A percentile compares a stretch with the other conserved stretches of the same genome.
Conservation (phyloP, 2,113 vertebrate species). For the Phalacrocorax aristotelis region DNA sequence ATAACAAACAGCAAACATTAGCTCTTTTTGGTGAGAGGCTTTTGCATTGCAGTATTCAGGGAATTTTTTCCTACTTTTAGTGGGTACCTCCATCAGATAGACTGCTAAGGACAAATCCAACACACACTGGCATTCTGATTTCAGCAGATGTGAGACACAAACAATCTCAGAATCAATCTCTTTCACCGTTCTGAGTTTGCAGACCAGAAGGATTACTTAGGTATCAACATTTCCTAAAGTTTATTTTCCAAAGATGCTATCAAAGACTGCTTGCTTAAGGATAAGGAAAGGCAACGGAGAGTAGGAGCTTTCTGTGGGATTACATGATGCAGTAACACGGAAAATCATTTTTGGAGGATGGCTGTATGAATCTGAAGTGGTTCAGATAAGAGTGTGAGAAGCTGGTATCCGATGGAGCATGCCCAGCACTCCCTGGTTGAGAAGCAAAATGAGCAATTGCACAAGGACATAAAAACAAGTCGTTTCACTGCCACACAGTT, state of each 20-base stretch:
- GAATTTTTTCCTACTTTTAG: not conserved
- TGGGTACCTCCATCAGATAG: not conserved
- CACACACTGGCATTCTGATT: not conserved
- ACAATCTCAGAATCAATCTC: not conserved
- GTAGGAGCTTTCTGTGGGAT: not conserved
- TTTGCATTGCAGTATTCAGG: not conserved
- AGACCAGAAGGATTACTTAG: not conserved
- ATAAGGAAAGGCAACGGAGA: not conserved
- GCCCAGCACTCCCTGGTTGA: not conserved
- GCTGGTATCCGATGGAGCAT: fast-evolving
- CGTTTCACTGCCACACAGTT: fast-evolving
- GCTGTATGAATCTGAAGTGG: not conserved
- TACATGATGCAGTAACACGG: not conserved
- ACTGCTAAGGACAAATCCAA: not conserved
- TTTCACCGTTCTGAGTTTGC: not conserved
- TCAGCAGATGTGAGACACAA: not conserved
- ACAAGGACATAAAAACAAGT: not conserved
- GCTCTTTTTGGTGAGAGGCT: not conserved
- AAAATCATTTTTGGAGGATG: not conserved
- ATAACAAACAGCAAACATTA: not conserved
- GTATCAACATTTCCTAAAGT: not conserved
- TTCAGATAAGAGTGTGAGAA: not conserved
- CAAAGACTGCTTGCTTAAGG: not conserved
- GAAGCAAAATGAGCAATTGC: not conserved
- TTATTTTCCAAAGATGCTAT: not conserved